phyloP scores from a whole-genome alignment of 2,113 vertebrate genomes.

The Opisthocomus hoazin region DNA sequence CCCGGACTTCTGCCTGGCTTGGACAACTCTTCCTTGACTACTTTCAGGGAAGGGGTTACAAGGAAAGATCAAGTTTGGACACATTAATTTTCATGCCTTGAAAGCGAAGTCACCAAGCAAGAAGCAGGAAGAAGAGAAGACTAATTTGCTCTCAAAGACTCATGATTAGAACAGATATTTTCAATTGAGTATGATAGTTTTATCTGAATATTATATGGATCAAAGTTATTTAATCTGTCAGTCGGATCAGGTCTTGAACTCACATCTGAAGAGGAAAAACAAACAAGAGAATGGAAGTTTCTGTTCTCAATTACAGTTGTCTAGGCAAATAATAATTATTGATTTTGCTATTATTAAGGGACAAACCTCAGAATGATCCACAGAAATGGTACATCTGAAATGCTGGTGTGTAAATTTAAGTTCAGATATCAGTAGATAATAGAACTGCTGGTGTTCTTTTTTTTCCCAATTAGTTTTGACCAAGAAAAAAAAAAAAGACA shows the following conservation, averaged over 20 bases:
- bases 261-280: conserved; percentile 33
- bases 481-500: not conserved
- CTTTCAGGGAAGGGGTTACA: not conserved
- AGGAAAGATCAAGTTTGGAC: not conserved
- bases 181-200: conserved; percentile 29
- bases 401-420: not conserved
- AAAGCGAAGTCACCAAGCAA: conserved; percentile 21
- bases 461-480: not conserved
- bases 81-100: conserved; percentile 21
- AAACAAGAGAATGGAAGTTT: conserved; percentile 26
- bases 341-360: not conserved
- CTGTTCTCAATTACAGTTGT: conserved; percentile 51
- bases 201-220: conserved; percentile 22
- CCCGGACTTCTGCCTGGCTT: not conserved
- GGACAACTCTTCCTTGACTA: not conserved
- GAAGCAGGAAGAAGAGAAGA: not conserved
- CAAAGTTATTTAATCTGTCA: conserved; percentile 35
- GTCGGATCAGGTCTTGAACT: conserved; percentile 17
- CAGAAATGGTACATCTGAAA: not conserved
- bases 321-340: conserved; percentile 25
- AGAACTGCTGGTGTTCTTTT: not conserved
- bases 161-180: conserved; percentile 41
- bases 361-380: not conserved
- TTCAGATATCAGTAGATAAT: not conserved
- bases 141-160: conserved; percentile 15